These are phyloP conservation scores for Drosophila kikkawai DNA, from an alignment of 1,140 invertebrate genomes.

Conservation along the genomic window DNA sequence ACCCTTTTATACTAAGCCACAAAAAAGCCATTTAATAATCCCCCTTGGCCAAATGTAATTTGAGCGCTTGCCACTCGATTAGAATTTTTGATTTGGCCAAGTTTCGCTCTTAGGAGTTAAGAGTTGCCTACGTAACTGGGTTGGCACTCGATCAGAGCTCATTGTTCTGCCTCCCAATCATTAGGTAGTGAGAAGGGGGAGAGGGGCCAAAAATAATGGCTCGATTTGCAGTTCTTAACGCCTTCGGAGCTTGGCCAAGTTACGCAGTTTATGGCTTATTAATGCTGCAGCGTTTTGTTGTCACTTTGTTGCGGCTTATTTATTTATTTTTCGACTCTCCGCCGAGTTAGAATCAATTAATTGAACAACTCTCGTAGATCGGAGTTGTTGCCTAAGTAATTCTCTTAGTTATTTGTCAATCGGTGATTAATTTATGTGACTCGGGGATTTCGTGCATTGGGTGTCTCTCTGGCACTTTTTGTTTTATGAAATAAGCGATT, in stretches of 20 bases:
- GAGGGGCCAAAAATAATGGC: conserved; percentile 11
- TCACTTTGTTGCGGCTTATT: conserved; percentile 48
- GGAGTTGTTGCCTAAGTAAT: conserved; percentile 64
- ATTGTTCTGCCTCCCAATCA: conserved; percentile 45
- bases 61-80: conserved; percentile 62
- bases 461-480: conserved; percentile 22
- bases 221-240: conserved; percentile 46
- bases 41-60: conserved; percentile 64
- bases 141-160: conserved; percentile 47
- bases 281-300: conserved; percentile 54
- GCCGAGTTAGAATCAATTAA: conserved; percentile 65
- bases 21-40: conserved; percentile 59
- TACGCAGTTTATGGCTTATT: conserved; percentile 56
- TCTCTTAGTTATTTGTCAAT: conserved; percentile 76
- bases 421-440: conserved; percentile 73
- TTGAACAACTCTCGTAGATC: conserved; percentile 55
- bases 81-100: conserved; percentile 72
- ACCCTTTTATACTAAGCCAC: conserved; percentile 30
- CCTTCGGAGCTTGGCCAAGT: conserved; percentile 20
- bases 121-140: conserved; percentile 56
- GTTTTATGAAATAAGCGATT: conserved; percentile 46
- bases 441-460: conserved; percentile 31
- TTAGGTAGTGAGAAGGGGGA: background rate
- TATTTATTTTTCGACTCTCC: conserved; percentile 28
- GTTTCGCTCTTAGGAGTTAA: conserved; percentile 51